A percentile compares a stretch with the other conserved stretches of the same genome.
Conservation (phyloP, 1,140 invertebrate genomes). For the Rhynchophorus ferrugineus region DNA sequence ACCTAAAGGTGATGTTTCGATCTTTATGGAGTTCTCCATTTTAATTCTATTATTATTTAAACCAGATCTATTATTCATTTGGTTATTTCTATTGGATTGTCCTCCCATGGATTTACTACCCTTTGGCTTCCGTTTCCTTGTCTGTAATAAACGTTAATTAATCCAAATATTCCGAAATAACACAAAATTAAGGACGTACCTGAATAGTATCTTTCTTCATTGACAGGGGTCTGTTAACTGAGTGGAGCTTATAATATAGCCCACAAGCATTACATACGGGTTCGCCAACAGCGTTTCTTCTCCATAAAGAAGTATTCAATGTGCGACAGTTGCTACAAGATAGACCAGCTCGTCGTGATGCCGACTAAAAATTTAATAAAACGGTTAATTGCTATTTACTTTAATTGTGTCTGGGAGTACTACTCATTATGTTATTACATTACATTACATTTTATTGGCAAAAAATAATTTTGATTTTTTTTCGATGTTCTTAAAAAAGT, state of each 20-base stretch:
- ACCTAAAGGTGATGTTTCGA: constrained; percentile 32
- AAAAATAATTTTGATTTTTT: no score
- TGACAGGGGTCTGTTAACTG: constrained; percentile 73
- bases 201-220: constrained; percentile 97
- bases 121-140: constrained; percentile 85
- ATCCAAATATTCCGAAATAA: background rate
- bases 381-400: no score
- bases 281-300: constrained; percentile 77
- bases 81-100: constrained; percentile 15
- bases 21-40: constrained; percentile 29
- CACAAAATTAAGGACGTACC: constrained; percentile 43
- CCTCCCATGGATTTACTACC: constrained; percentile 51
- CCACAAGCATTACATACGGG: constrained; percentile 94
- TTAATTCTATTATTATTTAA: constrained; percentile 29
- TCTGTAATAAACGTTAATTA: constrained; percentile 49
- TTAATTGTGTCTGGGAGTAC: no score
- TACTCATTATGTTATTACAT: no score
- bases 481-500: no score
- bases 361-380: constrained; percentile 46
- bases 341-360: constrained; percentile 70
- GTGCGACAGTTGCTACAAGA: constrained; percentile 89
- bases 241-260: constrained; percentile 87
- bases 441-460: no score
- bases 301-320: constrained; percentile 80
- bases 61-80: constrained; percentile 4